Base-by-base conservation (phyloP, 2,888 invertebrate genomes). In the Mamestra brassicae region DNA sequence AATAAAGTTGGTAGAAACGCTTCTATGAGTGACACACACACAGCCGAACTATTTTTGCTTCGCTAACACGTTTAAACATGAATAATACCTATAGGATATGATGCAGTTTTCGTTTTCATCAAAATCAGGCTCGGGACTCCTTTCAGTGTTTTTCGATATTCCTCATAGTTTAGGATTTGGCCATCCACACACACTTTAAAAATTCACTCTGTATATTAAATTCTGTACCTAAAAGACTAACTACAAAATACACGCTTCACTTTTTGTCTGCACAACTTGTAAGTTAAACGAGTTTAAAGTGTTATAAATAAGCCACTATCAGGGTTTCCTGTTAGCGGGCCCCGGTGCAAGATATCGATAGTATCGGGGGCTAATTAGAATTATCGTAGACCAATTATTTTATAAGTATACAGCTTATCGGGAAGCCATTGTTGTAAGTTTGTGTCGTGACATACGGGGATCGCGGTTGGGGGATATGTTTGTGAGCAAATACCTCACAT, bases 331-430 rank as follows among this genome's bases (percentile, higher is more conserved):
- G 93, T 89, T 87, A 79, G 85, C 78, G 79, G 76, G 83, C 76
- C 80, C 87, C 81, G 87, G 87, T 87, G 89, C 90, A 88, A 94
- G 95, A 95, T 95, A 95, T 71, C 86, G 95, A 95, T 95, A 90
- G 87, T 92, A 95, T 94, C 94, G 93, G 81, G 68, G 82, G 91
- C 92, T 96, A 95, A 96, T 96, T 96, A 96, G 90, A 92, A 85
- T 94, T 95, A 95, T 96, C 95, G 94, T 92, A 92, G 91, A 93
- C 94, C 94, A 94, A 95, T 96, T 96, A 95, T 95, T 95, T 95
- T 95, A 94, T 95, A 93, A 94, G 94, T 91, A 67, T 75, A 87
- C 78, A 88, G 89, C 92, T 95, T 95, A 95, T 95, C 95, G 94
- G 80, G 66, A 81, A 75, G 88, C 93, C 92, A 95, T 96, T 95